These are phyloP conservation scores for Amblyopsis hoosieri DNA, from an alignment of 2,797 vertebrate genomes.

Conservation along the genomic window DNA sequence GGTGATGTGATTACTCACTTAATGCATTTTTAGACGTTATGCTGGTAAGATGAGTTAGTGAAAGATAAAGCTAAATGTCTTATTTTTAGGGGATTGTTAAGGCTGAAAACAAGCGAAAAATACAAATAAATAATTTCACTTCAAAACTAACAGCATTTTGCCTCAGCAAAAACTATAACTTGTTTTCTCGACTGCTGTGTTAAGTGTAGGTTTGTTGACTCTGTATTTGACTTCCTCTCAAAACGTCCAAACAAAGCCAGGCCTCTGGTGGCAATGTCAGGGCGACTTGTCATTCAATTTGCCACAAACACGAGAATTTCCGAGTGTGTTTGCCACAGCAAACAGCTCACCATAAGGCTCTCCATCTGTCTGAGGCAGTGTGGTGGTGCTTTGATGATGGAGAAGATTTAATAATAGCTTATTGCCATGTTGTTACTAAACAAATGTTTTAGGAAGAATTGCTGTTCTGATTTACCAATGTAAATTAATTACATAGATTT, in stretches of 20 bases:
- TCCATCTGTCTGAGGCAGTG: constrained; percentile 20
- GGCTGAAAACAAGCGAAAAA: constrained; percentile 11
- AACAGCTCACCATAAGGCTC: constrained; percentile 39
- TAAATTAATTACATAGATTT: too few relatives aligned
- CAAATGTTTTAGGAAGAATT: too few relatives aligned
- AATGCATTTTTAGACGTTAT: constrained; percentile 54
- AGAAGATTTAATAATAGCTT: neutral
- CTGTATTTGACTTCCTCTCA: constrained; percentile 63
- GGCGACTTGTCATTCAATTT: constrained; percentile 52
- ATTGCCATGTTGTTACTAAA: too few relatives aligned
- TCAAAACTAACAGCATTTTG: constrained; percentile 34
- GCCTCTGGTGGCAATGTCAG: constrained; percentile 35
- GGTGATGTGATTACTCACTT: constrained; percentile 58
- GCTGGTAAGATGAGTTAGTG: constrained; percentile 27
- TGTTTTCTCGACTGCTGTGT: constrained; percentile 24
- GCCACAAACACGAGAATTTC: constrained; percentile 56
- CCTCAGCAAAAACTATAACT: constrained; percentile 12
- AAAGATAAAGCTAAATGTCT: constrained; percentile 27
- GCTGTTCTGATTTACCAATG: too few relatives aligned
- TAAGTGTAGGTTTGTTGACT: constrained; percentile 48
- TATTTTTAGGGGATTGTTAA: constrained; percentile 29
- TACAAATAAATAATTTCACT: constrained; percentile 1
- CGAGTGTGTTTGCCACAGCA: constrained; percentile 57
- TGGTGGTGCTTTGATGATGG: constrained; percentile 11
- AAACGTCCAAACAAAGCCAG: constrained; percentile 49